Evolutionary conservation across 2,888 invertebrate genomes (phyloP).

Genomic region (Drosophila phalerata): DNA sequence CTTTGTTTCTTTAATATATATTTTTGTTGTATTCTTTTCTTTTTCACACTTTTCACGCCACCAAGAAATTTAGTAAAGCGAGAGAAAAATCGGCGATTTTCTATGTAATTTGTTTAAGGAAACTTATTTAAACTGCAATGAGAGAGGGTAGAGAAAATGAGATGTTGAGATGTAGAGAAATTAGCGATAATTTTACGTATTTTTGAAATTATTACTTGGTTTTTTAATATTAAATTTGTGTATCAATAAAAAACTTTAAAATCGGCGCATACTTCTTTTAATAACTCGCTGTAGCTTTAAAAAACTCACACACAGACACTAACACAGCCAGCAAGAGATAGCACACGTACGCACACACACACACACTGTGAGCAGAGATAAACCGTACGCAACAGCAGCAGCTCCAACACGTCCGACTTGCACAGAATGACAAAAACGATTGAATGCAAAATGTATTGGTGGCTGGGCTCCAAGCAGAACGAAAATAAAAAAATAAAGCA

Average conservation of each 20-base stretch:
- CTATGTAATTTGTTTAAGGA: constrained; percentile 57
- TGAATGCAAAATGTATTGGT: constrained; percentile 60
- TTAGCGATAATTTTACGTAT: constrained; percentile 41
- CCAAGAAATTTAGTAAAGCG: constrained; percentile 65
- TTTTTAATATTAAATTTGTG: constrained; percentile 19
- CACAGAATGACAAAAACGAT: constrained; percentile 69
- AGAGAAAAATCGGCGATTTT: constrained; percentile 60
- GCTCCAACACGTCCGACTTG: constrained; percentile 74
- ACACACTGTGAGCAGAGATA: constrained; percentile 53
- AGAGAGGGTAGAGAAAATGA: constrained; percentile 62
- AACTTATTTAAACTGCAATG: constrained; percentile 76
- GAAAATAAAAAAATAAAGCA: constrained; percentile 43
- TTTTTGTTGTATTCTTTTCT: constrained; percentile 1
- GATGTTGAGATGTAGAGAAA: constrained; percentile 50
- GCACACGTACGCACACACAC: constrained; percentile 51
- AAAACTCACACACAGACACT: constrained; percentile 70
- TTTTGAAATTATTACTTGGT: constrained; percentile 27
- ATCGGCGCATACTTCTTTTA: constrained; percentile 51
- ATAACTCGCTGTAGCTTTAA: constrained; percentile 38
- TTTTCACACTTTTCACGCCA: constrained; percentile 53
- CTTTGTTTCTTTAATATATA: constrained; percentile 35
- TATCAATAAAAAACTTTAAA: constrained; percentile 40
- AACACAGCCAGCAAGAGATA: constrained; percentile 65
- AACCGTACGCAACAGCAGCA: constrained; percentile 56
- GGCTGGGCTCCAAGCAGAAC: constrained; percentile 52